Base-by-base conservation (phyloP, 2,113 vertebrate species). In the Hyaena hyaena region DNA sequence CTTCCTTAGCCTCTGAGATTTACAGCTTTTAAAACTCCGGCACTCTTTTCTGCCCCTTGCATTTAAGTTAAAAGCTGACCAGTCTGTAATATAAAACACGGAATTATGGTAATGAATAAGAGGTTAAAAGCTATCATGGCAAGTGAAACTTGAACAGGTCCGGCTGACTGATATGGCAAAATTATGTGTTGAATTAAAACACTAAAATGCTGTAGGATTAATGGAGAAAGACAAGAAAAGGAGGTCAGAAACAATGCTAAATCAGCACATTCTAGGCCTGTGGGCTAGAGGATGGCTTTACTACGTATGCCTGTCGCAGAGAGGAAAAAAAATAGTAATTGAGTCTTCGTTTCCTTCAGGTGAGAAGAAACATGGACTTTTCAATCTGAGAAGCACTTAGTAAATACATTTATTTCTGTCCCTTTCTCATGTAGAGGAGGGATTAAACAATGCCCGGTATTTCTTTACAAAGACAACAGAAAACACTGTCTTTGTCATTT, bases 131-230 rank as follows among this genome's bases (percentile, higher is more conserved):
- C 93, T 96, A 84, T 87, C 93, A 35, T 11, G 95, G 83, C 55
- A n/a, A 97, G 83, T 89, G 73, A 97, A 90, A 96, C 73, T 96
- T 96, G 96, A 94, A 87, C 96, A 97, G 45, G 53, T 96, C 90
- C 96, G 58, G 95, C 97, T 97, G 79, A 73, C 55, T 85, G 89
- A 95, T 97, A 91, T 4, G 84, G 33, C 97, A 83, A 97, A 98
- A 98, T 97, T 97, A 97, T 96, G 97, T 96, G 95, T 85, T 82
- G 97, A 97, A 98, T 97, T 98, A 97, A 97, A 97, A 96, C 95
- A 96, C 97, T 96, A 95, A 98, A 93, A 96, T 63, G 87, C 68
- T 39, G 77, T 23, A 81, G 97, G 97, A 97, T 94, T 12, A 98
- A 96, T 97, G 97, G 96, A 4, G 69, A 97, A 92, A 98, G 98